Conservation (phyloP, 1,140 invertebrate species). For the Tetramorium parvispinum region DNA sequence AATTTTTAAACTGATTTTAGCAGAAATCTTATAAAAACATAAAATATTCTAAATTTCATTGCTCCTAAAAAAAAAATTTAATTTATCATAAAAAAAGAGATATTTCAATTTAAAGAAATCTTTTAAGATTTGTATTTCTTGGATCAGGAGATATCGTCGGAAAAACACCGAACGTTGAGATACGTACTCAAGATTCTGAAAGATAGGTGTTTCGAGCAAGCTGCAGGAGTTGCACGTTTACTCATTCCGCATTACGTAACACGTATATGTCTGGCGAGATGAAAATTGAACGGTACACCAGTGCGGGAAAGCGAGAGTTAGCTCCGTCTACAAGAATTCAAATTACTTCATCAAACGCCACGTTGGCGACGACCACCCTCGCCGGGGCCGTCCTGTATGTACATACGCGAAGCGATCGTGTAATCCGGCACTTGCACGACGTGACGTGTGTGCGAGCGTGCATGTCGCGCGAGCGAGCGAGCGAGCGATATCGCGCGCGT, state of each 20-base stretch:
- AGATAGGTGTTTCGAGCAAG: neutral
- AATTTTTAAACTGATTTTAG: neutral
- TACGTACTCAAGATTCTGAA: neutral
- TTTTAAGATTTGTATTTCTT: neutral
- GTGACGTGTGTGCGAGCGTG: neutral
- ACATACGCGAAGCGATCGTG: conserved; percentile 47
- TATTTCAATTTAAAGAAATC: neutral
- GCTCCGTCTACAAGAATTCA: conserved; percentile 52
- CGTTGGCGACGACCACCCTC: conserved; percentile 10
- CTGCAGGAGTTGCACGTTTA: neutral
- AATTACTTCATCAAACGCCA: conserved; percentile 59
- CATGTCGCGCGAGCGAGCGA: conserved; percentile 24
- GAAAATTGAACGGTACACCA: conserved; percentile 29
- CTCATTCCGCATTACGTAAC: neutral
- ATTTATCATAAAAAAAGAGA: neutral
- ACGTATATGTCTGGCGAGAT: neutral
- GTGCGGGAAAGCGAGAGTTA: conserved; percentile 9
- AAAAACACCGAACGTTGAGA: neutral
- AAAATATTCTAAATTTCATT: neutral
- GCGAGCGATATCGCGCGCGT: conserved; percentile 14
- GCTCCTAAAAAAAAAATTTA: neutral
- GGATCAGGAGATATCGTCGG: neutral
- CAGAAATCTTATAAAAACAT: neutral
- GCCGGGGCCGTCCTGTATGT: conserved; percentile 18
- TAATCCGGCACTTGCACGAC: conserved; percentile 52